These are phyloP conservation scores for Tautogolabrus adspersus DNA, from an alignment of 2,113 vertebrate species.

Conservation along the genomic window DNA sequence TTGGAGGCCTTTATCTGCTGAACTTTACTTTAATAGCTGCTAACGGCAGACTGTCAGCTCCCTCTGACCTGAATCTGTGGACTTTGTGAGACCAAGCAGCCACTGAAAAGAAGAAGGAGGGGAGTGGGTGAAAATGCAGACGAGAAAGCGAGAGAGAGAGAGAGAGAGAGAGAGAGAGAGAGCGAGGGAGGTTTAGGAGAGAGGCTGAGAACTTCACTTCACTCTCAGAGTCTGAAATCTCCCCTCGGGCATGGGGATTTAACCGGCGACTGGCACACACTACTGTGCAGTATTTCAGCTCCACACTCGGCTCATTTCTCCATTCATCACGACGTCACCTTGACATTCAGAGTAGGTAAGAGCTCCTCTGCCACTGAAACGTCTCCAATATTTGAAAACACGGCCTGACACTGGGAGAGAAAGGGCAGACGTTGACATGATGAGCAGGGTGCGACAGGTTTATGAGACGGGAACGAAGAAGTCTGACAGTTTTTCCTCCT, in stretches of 20 bases:
- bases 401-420: constrained; percentile 20
- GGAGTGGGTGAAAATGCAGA: constrained; percentile 30
- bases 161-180: constrained; percentile 2
- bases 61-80: constrained; percentile 73
- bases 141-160: not conserved
- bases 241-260: constrained; percentile 59
- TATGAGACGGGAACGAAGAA: constrained; percentile 38
- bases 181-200: constrained; percentile 17
- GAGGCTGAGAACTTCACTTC: constrained; percentile 56
- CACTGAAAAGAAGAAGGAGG: constrained; percentile 48
- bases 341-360: constrained; percentile 55
- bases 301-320: constrained; percentile 50
- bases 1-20: constrained; percentile 68
- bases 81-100: constrained; percentile 52
- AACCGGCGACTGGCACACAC: constrained; percentile 49
- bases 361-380: constrained; percentile 47
- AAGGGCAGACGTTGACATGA: constrained; percentile 23
- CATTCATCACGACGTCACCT: constrained; percentile 64
- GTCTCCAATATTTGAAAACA: constrained; percentile 49
- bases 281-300: constrained; percentile 55
- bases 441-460: constrained; percentile 39
- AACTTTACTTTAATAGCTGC: constrained; percentile 77
- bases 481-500: constrained; percentile 31
- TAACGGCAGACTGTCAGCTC: constrained; percentile 73
- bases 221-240: constrained; percentile 60